Evolutionary conservation across 2,888 invertebrate species (phyloP), one percentile per base, ranked within the genome.

Genomic region (Melipona bicolor): DNA sequence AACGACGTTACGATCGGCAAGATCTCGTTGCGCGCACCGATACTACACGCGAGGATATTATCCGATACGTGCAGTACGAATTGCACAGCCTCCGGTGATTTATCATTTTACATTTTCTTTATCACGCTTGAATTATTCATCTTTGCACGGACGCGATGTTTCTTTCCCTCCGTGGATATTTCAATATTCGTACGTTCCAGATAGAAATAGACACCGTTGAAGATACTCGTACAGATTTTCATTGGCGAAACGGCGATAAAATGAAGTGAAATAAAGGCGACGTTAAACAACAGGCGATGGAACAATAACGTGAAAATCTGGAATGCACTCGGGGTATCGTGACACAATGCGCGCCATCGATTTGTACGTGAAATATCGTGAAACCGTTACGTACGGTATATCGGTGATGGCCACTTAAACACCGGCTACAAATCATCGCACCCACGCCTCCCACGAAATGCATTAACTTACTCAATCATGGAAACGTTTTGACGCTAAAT

Each of bases 381-480:
- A 76, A 81, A 78, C 85, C 81, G 85, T 84, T 84, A 85, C 72
- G 81, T 72, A 75, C 74, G 75, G 75, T 75, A 78, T 80, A 78
- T 80, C 77, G 71, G 61, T 62, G 81, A 81, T 81, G 85, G 75
- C 67, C 84, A 76, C 52, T 76, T 77, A 85, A 85, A 76, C 75
- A 77, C 64, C 65, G 62, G 80, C 77, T 24, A 84, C 73, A 78
- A 87, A 78, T 84, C 79, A 84, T 75, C 71, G 65, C 79, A 59
- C 87, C 87, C 70, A 84, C 87, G 77, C 84, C 79, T 87, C 86
- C 86, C 87, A 87, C 81, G 80, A 84, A 56, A 78, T 69, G 77
- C 87, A 87, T 84, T 80, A 84, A 87, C 87, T 87, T 87, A 84
- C 84, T 87, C 87, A 84, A 87, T 87, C 79, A 78, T 87, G 87